Conservation (phyloP, 2,113 vertebrate species). For the Pachycephala philippinensis region DNA sequence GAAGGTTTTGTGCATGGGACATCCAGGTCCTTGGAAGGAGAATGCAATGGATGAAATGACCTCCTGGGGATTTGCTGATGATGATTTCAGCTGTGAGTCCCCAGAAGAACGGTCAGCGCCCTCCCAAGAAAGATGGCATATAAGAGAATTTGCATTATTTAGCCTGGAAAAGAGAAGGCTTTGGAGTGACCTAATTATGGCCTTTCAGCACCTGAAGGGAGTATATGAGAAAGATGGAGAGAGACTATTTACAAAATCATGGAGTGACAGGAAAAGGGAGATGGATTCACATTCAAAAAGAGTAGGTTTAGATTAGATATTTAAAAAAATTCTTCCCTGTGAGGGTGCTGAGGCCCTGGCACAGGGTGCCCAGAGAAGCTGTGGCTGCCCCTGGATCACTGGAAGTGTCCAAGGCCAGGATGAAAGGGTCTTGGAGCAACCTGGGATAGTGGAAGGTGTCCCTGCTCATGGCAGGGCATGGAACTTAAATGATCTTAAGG, state of each 20-base stretch:
- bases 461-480: accelerated
- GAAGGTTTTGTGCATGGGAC: background rate
- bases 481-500: background rate
- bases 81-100: background rate
- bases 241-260: background rate
- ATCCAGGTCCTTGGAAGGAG: background rate
- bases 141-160: background rate
- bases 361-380: background rate
- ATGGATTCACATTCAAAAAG: background rate
- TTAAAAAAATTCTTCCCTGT: background rate
- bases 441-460: accelerated
- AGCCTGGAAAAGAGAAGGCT: background rate
- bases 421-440: accelerated
- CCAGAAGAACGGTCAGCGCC: background rate
- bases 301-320: background rate
- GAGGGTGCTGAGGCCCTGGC: accelerated
- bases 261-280: background rate
- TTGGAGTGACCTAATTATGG: background rate
- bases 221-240: background rate
- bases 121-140: background rate
- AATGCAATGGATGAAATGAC: background rate
- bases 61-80: background rate
- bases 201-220: background rate
- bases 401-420: background rate
- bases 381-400: background rate